phyloP scores from a whole-genome alignment of 2,113 vertebrate species.

The Chaetorhynchus papuensis region DNA sequence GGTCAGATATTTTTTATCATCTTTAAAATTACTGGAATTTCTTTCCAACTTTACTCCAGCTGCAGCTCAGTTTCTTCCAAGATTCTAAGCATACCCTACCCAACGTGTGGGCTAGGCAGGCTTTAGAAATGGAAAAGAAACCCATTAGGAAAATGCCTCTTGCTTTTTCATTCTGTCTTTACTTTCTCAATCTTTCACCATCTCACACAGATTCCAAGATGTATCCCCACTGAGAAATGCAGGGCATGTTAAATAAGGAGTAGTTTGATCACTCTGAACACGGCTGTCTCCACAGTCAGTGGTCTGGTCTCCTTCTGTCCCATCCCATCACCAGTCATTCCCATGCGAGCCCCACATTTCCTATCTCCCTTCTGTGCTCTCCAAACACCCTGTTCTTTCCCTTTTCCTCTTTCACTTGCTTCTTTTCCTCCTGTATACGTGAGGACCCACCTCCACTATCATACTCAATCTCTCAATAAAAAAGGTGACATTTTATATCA shows the following conservation, averaged over 20 bases:
- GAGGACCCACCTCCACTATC: background rate
- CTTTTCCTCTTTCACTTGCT: background rate
- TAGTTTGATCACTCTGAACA: background rate
- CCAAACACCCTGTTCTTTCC: background rate
- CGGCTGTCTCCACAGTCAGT: background rate
- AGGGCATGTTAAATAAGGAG: background rate
- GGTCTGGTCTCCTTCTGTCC: background rate
- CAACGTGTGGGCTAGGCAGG: background rate
- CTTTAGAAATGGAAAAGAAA: background rate
- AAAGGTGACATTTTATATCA: background rate
- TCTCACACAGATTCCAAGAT: background rate
- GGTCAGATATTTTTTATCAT: background rate
- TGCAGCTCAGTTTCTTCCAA: background rate
- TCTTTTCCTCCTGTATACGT: background rate
- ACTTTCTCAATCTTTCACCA: background rate
- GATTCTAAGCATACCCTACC: background rate
- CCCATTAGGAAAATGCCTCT: background rate
- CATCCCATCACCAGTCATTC: background rate
- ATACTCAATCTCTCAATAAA: background rate
- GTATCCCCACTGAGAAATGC: background rate
- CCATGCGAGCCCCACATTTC: accelerated
- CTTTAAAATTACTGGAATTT: background rate
- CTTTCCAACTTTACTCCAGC: background rate
- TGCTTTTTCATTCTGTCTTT: background rate
- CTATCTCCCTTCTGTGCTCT: background rate